Percentiles rank a stretch among this genome's conserved stretches.
Evolutionary conservation across 1,140 invertebrate genomes (phyloP).

Genomic region (Ostrea denselamellosa): DNA sequence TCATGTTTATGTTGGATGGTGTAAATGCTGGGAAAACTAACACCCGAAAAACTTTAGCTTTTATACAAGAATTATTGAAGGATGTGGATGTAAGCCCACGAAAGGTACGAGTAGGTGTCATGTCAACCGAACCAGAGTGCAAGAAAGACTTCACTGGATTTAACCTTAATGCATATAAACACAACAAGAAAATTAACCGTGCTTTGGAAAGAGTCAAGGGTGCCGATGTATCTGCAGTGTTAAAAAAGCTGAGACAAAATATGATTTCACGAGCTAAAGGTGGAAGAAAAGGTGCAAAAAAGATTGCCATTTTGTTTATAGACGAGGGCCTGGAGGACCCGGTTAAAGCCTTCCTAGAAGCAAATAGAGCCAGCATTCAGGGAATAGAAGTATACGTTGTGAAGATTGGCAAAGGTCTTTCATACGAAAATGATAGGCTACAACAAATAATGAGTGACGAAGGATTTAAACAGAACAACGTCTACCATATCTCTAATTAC

Average conservation of each 20-base stretch:
- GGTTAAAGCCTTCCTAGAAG: constrained; percentile 71
- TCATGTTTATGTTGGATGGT: constrained; percentile 73
- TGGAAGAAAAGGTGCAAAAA: constrained; percentile 66
- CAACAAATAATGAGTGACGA: constrained; percentile 68
- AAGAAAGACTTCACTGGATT: constrained; percentile 56
- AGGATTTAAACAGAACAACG: constrained; percentile 66
- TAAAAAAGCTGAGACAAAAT: constrained; percentile 61
- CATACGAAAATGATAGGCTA: constrained; percentile 57
- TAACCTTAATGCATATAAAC: constrained; percentile 51
- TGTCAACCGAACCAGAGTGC: constrained; percentile 61
- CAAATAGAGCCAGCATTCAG: constrained; percentile 61
- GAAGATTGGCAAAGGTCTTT: constrained; percentile 58
- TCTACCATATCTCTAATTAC: constrained; percentile 64
- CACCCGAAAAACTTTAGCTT: constrained; percentile 65
- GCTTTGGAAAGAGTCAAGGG: constrained; percentile 54
- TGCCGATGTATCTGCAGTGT: constrained; percentile 62
- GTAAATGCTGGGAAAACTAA: constrained; percentile 68
- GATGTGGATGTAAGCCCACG: constrained; percentile 65
- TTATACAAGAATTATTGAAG: constrained; percentile 64
- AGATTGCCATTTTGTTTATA: constrained; percentile 67
- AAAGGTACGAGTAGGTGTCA: constrained; percentile 68
- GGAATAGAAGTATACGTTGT: constrained; percentile 66
- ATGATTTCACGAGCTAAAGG: constrained; percentile 59
- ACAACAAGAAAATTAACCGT: constrained; percentile 51
- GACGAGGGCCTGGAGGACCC: constrained; percentile 67